Percentiles rank a stretch among this genome's conserved stretches.
Evolutionary conservation across 2,113 vertebrate genomes (phyloP).

Genomic region (Melospiza georgiana): DNA sequence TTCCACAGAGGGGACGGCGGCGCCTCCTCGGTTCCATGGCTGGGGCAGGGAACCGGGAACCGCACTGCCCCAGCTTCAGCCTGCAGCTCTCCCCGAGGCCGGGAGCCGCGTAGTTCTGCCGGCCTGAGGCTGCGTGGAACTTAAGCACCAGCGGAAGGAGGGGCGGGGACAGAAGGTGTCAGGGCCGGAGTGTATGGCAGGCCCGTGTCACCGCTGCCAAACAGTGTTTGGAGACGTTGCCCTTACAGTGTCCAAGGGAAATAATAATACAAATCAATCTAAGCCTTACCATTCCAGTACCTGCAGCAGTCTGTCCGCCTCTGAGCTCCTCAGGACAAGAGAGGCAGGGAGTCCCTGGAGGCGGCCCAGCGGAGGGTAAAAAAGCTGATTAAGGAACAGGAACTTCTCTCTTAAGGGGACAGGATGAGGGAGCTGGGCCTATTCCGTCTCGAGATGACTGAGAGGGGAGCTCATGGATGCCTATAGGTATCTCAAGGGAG

Average conservation of each 20-base stretch:
- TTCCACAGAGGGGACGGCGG: accelerated
- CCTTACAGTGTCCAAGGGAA: background rate
- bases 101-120: accelerated
- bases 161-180: background rate
- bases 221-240: accelerated
- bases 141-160: accelerated
- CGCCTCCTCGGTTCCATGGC: accelerated
- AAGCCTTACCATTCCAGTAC: background rate
- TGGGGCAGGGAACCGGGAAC: accelerated
- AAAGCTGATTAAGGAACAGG: background rate
- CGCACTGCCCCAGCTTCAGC: accelerated
- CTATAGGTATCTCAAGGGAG: accelerated
- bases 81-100: background rate
- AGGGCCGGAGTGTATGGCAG: accelerated
- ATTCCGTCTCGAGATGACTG: background rate
- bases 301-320: background rate
- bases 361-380: accelerated
- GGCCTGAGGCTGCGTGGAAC: background rate
- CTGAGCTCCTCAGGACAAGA: background rate
- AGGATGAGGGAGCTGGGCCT: background rate
- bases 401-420: too few relatives aligned
- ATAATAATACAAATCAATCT: background rate
- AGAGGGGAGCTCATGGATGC: background rate
- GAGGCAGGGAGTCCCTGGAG: background rate
- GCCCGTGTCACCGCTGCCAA: accelerated